Evolutionary conservation across 2,888 invertebrate species (phyloP), one percentile per base, ranked within the genome.

Genomic region (Drosophila birchii): DNA sequence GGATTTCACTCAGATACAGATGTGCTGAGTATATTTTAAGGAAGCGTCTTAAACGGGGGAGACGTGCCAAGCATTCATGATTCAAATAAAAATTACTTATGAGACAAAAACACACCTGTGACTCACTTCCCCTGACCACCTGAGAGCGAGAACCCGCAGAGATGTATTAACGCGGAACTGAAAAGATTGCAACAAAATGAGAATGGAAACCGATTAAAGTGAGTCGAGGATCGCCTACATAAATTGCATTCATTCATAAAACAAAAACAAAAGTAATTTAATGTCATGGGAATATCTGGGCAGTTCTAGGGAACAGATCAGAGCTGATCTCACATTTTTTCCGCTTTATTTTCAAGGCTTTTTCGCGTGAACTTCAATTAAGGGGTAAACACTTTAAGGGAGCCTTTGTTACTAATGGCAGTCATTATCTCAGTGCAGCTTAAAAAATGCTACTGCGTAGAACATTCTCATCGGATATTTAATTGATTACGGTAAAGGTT

Each of bases 81-180:
- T 74, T 72, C 57, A 64, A 73, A 49, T 64, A n/a, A 69, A 66
- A 55, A 51, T 57, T 38, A 77, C 38, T 54, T 72, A 64, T 41
- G 36, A 72, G 63, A 73, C 49, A 51, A 5, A 34, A 14, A 20
- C 34, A 51, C 53, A 23, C 39, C 16, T 5, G 56, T 86, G 81
- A 86, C 45, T 83, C 87, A 81, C 32, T 12, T 29, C 8, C 0
- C 0, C 8, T 8, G 45, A 64, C 45, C 43, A 53, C 67, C 54
- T 68, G 55, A 41, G 53, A 68, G 53, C n/a, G n/a, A 45, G 45
- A 38, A 66, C 38, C 53, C 49, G 47, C 57, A 39, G 43, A 59
- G 32, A 55, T 56, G 51, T 36, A 53, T 60, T 45, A 78, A 80
- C 55, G 63, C 83, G 86, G 86, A 86, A 86, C 86, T 78, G 56